These are phyloP conservation scores for Melangyna quadrimaculata DNA, from an alignment of 2,888 invertebrate genomes.

Conservation along the genomic window DNA sequence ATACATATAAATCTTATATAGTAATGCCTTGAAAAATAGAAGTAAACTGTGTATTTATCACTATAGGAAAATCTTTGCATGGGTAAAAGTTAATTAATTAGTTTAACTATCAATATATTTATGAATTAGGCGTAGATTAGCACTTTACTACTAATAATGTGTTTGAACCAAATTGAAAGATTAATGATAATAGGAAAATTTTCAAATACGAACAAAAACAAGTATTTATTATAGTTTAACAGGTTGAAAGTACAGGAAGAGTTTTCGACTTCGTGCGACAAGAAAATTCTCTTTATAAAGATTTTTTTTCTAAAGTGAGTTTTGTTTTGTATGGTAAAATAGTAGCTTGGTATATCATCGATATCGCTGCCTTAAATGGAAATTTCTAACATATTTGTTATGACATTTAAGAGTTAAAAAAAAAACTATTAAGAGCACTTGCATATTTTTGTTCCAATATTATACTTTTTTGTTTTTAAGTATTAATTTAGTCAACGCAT, in stretches of 20 bases:
- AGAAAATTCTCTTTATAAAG: not conserved
- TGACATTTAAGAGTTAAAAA: too few relatives aligned
- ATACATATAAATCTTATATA: not conserved
- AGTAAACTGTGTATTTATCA: not conserved
- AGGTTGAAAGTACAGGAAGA: constrained; percentile 24
- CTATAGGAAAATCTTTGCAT: not conserved
- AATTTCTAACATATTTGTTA: too few relatives aligned
- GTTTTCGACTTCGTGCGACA: not conserved
- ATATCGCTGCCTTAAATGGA: too few relatives aligned
- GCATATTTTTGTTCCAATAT: too few relatives aligned
- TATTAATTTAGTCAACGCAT: too few relatives aligned
- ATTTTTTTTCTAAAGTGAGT: not conserved
- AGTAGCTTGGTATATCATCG: too few relatives aligned
- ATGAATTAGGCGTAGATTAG: constrained; percentile 4
- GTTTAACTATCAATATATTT: not conserved
- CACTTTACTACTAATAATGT: not conserved
- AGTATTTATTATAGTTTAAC: not conserved
- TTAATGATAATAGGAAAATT: constrained; percentile 7
- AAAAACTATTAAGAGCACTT: too few relatives aligned
- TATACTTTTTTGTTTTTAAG: too few relatives aligned
- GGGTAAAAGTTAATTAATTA: not conserved
- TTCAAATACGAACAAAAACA: not conserved
- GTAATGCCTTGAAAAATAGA: not conserved
- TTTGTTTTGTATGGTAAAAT: not conserved
- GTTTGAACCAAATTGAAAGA: not conserved